Conservation (phyloP, 2,888 invertebrate genomes). For the Synanthedon formicaeformis region DNA sequence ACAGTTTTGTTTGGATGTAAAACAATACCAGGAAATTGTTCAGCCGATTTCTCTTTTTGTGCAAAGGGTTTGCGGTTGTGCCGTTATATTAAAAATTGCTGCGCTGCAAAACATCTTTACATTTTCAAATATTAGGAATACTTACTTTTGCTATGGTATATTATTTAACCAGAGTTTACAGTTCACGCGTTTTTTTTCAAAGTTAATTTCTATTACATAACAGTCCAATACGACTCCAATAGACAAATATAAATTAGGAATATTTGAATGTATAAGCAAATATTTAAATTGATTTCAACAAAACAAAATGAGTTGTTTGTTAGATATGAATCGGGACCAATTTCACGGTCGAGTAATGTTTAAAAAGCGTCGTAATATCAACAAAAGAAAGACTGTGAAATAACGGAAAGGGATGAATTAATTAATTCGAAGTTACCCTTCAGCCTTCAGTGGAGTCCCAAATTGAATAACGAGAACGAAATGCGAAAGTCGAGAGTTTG, state of each 20-base stretch:
- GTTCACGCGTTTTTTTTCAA: too few species aligned
- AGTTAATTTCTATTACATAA: too few species aligned
- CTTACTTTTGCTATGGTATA: background rate
- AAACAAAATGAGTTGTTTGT: background rate
- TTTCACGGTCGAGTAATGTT: background rate
- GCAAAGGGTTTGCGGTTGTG: background rate
- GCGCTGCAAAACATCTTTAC: background rate
- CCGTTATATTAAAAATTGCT: background rate
- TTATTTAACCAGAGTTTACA: too few species aligned
- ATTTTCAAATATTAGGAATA: background rate
- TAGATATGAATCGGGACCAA: background rate
- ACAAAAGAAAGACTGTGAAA: constrained; percentile 1
- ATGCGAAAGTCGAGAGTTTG: constrained; percentile 1
- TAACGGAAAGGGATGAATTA: constrained; percentile 4
- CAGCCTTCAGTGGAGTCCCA: background rate
- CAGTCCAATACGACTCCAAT: too few species aligned
- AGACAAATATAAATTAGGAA: too few species aligned
- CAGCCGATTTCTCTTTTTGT: background rate
- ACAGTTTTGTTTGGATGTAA: background rate
- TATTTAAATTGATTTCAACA: too few species aligned
- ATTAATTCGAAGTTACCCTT: constrained; percentile 4
- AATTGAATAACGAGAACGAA: constrained; percentile 5
- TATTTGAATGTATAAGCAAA: too few species aligned
- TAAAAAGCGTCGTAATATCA: background rate
- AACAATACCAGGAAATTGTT: background rate